Base-by-base conservation (phyloP, 1,140 invertebrate genomes). In the Drosophila rhopaloa region DNA sequence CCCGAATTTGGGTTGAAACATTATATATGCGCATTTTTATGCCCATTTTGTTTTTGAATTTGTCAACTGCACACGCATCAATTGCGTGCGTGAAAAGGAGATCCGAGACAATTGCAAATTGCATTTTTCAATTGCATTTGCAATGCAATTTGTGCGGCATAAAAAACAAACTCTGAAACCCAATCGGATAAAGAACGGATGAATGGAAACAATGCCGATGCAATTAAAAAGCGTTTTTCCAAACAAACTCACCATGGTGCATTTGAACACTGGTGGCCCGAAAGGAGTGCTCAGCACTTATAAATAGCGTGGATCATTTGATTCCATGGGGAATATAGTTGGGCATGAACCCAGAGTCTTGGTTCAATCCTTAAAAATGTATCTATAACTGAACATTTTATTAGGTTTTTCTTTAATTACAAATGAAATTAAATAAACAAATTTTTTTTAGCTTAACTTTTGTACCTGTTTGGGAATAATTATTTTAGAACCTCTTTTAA, bases 1-100 rank as follows among this genome's bases (percentile, higher is more conserved):
- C 14, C 73, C 41, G 14, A 50, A 74, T 54, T 48, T 37, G 61
- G 35, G 3, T 35, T 43, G 19, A 32, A 16, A 41, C 41, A 61
- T 89, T 76, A 86, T 84, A 76, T 89, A 89, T 86, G 83, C 32
- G 59, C 65, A 81, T 75, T 81, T 85, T 78, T 70, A 79, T 84
- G 44, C 57, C 59, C 48, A 48, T 88, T 62, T 85, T 58, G 50
- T 24, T 53, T 65, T 58, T 51, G 78, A 76, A 81, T 65, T 81
- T 85, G 78, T 84, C 73, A 81, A 67, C 54, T 66, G 72, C 73
- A 76, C 76, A 61, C 67, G 77, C 76, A 71, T 59, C 62, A 66
- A 81, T 55, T 53, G 54, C 65, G 65, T 68, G 61, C 47, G 47
- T 53, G 65, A 58, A 35, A 35, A 47, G 37, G 44, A 53, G 48